Evolutionary conservation across 1,140 invertebrate genomes (phyloP).

Genomic region (Campoletis sonorensis): DNA sequence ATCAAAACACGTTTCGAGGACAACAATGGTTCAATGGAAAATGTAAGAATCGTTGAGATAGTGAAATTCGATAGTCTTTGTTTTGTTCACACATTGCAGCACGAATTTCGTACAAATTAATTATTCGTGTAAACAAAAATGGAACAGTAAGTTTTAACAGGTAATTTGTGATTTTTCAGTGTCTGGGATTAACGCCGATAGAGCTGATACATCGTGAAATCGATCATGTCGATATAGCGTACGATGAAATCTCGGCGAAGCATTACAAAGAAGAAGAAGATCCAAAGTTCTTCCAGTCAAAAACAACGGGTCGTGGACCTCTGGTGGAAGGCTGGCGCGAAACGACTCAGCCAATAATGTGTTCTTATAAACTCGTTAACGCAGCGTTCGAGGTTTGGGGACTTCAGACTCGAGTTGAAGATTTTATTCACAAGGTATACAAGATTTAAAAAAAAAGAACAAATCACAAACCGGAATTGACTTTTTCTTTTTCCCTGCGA

Average conservation of each 20-base stretch:
- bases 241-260: slow-evolving; percentile 89
- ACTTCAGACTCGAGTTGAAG: slow-evolving; percentile 92
- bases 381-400: slow-evolving; percentile 96
- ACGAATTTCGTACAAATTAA: too few species aligned
- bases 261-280: slow-evolving; percentile 95
- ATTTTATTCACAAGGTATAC: slow-evolving; percentile 90
- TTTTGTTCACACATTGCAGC: too few species aligned
- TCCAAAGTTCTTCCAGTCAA: slow-evolving; percentile 89
- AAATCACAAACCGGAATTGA: too few species aligned
- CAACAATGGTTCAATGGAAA: slow-evolving; percentile 91
- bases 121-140: too few species aligned
- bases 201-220: slow-evolving; percentile 85
- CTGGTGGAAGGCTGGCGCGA: slow-evolving; percentile 89
- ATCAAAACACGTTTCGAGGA: slow-evolving; percentile 95
- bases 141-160: slow-evolving; percentile 40
- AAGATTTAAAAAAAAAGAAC: too few species aligned
- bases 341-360: slow-evolving; percentile 89
- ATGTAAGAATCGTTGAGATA: slow-evolving; percentile 82
- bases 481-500: too few species aligned
- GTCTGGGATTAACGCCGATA: slow-evolving; percentile 84
- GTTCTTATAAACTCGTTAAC: slow-evolving; percentile 93
- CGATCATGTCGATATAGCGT: slow-evolving; percentile 92
- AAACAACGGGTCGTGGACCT: slow-evolving; percentile 89
- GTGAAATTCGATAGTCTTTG: not conserved
- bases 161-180: slow-evolving; percentile 78